Evolutionary conservation across 2,888 invertebrate species (phyloP).

Genomic region (Drepanosiphum platanoidis): DNA sequence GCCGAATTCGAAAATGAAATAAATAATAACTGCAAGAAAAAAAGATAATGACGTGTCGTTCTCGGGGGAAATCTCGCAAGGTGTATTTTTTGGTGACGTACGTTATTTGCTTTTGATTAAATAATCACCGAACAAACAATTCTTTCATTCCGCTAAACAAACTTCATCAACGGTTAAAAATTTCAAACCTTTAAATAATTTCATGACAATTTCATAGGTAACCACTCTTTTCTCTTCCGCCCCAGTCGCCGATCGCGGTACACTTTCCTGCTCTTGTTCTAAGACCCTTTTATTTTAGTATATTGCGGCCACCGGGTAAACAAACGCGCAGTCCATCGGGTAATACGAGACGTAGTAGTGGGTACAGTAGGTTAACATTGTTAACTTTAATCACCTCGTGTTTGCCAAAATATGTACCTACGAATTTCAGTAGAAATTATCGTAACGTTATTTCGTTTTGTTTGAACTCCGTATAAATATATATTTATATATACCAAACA

Average conservation of each 20-base stretch:
- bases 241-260: neutral
- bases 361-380: conserved; percentile 38
- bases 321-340: conserved; percentile 29
- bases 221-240: neutral
- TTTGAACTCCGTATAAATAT: conserved; percentile 8
- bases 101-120: conserved; percentile 61
- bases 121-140: conserved; percentile 61
- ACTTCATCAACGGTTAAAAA: conserved; percentile 50
- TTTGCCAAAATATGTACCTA: neutral
- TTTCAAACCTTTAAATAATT: conserved; percentile 54
- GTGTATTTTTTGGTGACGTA: conserved; percentile 54
- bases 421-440: neutral
- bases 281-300: conserved; percentile 11
- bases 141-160: conserved; percentile 57
- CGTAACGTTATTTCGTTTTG: neutral
- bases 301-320: neutral
- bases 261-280: neutral
- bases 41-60: conserved; percentile 54
- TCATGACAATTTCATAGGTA: conserved; percentile 33
- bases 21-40: conserved; percentile 46
- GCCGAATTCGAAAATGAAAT: conserved; percentile 34
- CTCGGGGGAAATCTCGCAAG: conserved; percentile 56
- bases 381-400: conserved; percentile 38
- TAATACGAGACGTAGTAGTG: neutral
- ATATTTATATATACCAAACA: neutral